Evolutionary conservation across 2,113 vertebrate species (phyloP).

Genomic region (Canis aureus): DNA sequence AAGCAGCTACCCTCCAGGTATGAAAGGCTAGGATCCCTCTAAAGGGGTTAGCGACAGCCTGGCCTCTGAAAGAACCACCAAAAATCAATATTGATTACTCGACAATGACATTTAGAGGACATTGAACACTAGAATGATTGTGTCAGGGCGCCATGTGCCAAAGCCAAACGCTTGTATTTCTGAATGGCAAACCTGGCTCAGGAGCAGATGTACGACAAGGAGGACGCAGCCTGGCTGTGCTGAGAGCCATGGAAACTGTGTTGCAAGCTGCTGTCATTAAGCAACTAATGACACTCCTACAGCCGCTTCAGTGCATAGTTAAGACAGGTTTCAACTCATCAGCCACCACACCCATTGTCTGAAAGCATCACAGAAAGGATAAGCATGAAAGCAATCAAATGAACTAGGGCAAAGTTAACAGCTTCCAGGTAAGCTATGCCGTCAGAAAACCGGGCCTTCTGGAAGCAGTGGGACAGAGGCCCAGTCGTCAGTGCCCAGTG

Average conservation of each 20-base stretch:
- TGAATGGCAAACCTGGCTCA: constrained; percentile 16
- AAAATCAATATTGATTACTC: constrained; percentile 71
- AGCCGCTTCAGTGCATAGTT: constrained; percentile 45
- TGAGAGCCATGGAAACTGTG: constrained; percentile 78
- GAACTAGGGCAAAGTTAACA: constrained; percentile 46
- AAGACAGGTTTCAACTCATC: constrained; percentile 79
- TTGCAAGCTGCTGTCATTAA: constrained; percentile 80
- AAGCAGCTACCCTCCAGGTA: constrained; percentile 63
- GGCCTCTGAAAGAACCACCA: constrained; percentile 67
- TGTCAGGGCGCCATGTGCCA: background rate
- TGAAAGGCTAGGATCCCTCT: constrained; percentile 59
- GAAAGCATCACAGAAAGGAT: constrained; percentile 56
- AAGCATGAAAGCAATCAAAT: background rate
- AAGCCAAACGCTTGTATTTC: constrained; percentile 40
- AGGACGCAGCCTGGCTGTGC: constrained; percentile 29
- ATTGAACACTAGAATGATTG: constrained; percentile 8
- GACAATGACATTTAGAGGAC: constrained; percentile 76
- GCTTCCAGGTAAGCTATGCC: background rate
- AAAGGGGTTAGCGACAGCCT: constrained; percentile 67
- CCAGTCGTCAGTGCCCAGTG: accelerated
- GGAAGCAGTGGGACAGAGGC: background rate
- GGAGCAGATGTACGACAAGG: constrained; percentile 22
- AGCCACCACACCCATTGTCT: constrained; percentile 52
- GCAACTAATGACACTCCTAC: constrained; percentile 75
- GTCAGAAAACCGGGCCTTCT: background rate